A percentile compares a stretch with the other conserved stretches of the same genome.
Conservation (phyloP, 2,797 vertebrate species). For the Ptychobarbus kaznakovi region DNA sequence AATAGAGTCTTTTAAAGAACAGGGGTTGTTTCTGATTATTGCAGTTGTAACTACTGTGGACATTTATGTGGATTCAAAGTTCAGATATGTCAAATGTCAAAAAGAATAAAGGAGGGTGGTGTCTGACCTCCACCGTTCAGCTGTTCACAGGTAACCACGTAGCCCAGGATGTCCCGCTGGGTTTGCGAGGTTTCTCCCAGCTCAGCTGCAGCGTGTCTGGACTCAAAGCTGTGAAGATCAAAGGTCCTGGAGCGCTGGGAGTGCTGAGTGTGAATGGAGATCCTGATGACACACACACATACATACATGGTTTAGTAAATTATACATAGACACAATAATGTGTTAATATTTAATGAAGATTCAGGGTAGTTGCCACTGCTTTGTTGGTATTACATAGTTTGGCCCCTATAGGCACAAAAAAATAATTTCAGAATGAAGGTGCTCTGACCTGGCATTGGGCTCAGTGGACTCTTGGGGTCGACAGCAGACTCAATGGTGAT, state of each 20-base stretch:
- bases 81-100: neutral
- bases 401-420: neutral
- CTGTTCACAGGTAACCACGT: conserved; percentile 94
- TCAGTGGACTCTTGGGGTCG: conserved; percentile 92
- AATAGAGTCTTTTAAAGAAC: neutral
- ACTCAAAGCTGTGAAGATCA: conserved; percentile 95
- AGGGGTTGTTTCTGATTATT: neutral
- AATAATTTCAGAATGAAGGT: neutral
- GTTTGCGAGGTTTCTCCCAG: conserved; percentile 96
- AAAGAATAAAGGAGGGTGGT: neutral
- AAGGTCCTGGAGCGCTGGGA: conserved; percentile 93
- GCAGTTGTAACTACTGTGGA: neutral
- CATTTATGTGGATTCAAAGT: neutral
- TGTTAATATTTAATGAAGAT: conserved; percentile 1
- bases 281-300: conserved; percentile 72
- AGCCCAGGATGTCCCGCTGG: conserved; percentile 94
- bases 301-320: neutral
- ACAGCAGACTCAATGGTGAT: conserved; percentile 98
- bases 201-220: conserved; percentile 94
- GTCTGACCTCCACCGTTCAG: conserved; percentile 88
- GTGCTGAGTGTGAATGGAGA: conserved; percentile 96
- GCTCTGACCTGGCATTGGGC: conserved; percentile 89
- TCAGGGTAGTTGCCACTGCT: neutral
- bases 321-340: neutral
- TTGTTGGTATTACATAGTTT: neutral